Evolutionary conservation across 2,113 vertebrate species (phyloP).

Genomic region (Tiliqua scincoides): DNA sequence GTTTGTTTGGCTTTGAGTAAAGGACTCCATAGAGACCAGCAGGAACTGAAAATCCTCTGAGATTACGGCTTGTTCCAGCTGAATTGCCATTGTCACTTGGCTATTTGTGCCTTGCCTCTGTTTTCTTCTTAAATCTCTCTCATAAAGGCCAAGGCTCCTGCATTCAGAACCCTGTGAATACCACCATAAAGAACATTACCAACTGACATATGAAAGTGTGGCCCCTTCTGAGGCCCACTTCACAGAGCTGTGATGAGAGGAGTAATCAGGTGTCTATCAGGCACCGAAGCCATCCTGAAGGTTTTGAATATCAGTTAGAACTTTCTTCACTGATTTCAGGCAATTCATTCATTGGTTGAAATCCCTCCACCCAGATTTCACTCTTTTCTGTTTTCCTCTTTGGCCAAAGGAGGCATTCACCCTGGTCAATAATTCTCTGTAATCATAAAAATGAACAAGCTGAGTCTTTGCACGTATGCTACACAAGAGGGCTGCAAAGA

Average conservation of each 20-base stretch:
- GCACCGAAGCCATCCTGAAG: constrained; percentile 68
- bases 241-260: constrained; percentile 47
- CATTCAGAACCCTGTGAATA: constrained; percentile 44
- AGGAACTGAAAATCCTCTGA: constrained; percentile 49
- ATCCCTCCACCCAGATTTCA: background rate
- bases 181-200: constrained; percentile 42
- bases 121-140: constrained; percentile 27
- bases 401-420: background rate
- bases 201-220: constrained; percentile 46
- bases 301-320: constrained; percentile 39
- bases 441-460: too few relatives aligned
- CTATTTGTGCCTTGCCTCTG: constrained; percentile 37
- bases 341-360: background rate
- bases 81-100: constrained; percentile 49
- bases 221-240: constrained; percentile 33
- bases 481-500: too few relatives aligned
- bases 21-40: constrained; percentile 46
- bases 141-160: constrained; percentile 38
- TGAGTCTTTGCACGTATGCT: background rate
- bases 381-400: background rate
- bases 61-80: constrained; percentile 58
- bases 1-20: constrained; percentile 51
- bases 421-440: background rate
- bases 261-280: constrained; percentile 45
- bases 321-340: constrained; percentile 28